phyloP scores from a whole-genome alignment of 2,888 invertebrate genomes.

The Sphinx pinastri region DNA sequence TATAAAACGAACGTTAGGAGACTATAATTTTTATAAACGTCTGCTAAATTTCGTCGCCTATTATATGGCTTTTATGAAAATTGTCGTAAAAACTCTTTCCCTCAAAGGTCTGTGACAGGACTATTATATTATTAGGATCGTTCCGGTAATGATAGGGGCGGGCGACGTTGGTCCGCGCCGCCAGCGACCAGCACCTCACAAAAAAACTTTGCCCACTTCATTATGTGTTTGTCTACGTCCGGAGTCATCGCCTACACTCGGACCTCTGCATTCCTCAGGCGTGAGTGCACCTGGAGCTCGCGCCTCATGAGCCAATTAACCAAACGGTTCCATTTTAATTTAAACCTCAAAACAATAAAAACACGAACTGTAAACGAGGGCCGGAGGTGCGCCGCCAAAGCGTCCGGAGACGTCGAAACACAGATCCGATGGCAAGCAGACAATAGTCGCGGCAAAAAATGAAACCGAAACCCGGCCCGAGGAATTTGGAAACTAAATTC shows the following conservation, averaged over 20 bases:
- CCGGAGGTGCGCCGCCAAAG: slow-evolving; percentile 54
- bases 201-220: slow-evolving; percentile 77
- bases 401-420: slow-evolving; percentile 54
- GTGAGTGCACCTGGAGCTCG: slow-evolving; percentile 50
- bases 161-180: slow-evolving; percentile 44
- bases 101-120: slow-evolving; percentile 77
- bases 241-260: slow-evolving; percentile 53
- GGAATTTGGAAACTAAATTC: slow-evolving; percentile 82
- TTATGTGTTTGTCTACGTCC: slow-evolving; percentile 60
- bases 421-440: slow-evolving; percentile 67
- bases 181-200: slow-evolving; percentile 30
- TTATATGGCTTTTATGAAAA: slow-evolving; percentile 68
- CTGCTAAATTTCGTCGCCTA: slow-evolving; percentile 73
- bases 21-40: slow-evolving; percentile 67
- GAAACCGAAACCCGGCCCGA: slow-evolving; percentile 52
- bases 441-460: slow-evolving; percentile 77
- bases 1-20: slow-evolving; percentile 55
- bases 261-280: slow-evolving; percentile 67
- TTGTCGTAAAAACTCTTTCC: slow-evolving; percentile 75
- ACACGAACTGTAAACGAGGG: slow-evolving; percentile 37
- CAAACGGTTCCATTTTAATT: slow-evolving; percentile 52
- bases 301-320: slow-evolving; percentile 60
- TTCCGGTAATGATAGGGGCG: slow-evolving; percentile 80
- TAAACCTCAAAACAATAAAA: slow-evolving; percentile 43
- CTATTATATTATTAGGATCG: slow-evolving; percentile 83